Evolutionary conservation across 2,888 invertebrate genomes (phyloP).

Genomic region (Chrysotoxum bicinctum): DNA sequence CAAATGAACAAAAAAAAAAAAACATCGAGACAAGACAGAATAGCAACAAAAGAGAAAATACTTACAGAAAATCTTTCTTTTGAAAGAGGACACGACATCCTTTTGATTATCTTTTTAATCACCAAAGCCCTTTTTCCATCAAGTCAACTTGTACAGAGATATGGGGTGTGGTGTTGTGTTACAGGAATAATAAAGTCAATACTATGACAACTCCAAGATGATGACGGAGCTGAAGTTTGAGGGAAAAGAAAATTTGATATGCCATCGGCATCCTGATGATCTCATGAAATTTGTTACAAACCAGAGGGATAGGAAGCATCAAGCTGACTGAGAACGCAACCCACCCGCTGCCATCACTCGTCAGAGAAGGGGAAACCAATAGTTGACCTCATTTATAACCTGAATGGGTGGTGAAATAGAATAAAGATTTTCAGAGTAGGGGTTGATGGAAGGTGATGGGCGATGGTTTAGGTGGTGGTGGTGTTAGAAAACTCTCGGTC

Average conservation of each 20-base stretch:
- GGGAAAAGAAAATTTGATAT: slow-evolving; percentile 60
- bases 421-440: slow-evolving; percentile 45
- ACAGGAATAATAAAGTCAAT: slow-evolving; percentile 45
- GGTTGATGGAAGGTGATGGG: not conserved
- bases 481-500: not conserved
- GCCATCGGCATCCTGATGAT: slow-evolving; percentile 70
- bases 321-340: not conserved
- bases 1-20: not conserved
- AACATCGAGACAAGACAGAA: not conserved
- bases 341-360: not conserved
- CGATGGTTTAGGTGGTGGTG: slow-evolving; percentile 4
- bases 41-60: not conserved
- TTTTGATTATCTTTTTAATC: slow-evolving; percentile 72
- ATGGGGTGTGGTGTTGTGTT: not conserved
- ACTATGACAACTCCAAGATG: slow-evolving; percentile 26
- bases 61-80: not conserved
- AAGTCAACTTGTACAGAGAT: not conserved
- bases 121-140: slow-evolving; percentile 46
- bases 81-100: slow-evolving; percentile 53
- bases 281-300: slow-evolving; percentile 61
- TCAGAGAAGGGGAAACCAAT: slow-evolving; percentile 38
- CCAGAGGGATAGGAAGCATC: not conserved
- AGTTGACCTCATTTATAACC: slow-evolving; percentile 72
- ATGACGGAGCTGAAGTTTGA: slow-evolving; percentile 9
- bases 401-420: slow-evolving; percentile 66